Evolutionary conservation across 2,888 invertebrate species (phyloP), one percentile per base, ranked within the genome.

Genomic region (Athripsodes cinereus): DNA sequence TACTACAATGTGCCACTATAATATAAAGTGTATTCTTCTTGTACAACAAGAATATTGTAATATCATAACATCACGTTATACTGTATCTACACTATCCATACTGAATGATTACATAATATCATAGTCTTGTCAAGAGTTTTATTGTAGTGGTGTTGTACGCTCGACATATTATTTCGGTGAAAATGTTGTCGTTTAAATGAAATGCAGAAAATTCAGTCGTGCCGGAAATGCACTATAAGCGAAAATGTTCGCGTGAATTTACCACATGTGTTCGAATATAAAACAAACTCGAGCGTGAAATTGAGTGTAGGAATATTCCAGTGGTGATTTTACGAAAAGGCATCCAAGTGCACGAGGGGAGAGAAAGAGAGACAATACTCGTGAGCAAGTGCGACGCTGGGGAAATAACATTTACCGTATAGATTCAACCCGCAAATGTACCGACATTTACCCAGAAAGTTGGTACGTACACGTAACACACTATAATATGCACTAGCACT

Each of bases 251-350:
- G 34, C 20, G 3, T n/a, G 19, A 52, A 52, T 52, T 52, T 34
- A 52, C 21, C 34, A 34, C 52, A 35, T 35, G 52, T 35, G 34
- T 34, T 3, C 35, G 35, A 20, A 18, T 18, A 20, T 6, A 35
- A 40, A 26, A 48, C 48, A 48, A 47, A 54, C 31, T 47, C 54
- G 34, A 54, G 21, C 54, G 48, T 54, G 54, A 54, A 54, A 54
- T 48, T 48, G 54, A 31, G 31, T 26, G 26, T 48, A 34, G 20
- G 54, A 19, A 1, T 31, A 54, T 52, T 52, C 44, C 13, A 18
- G 13, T 5, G 18, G 16, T 44, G 44, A 44, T 44, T 44, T 26
- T 18, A 44, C 16, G 6, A 44, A 44, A 13, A 13, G 44, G 44
- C 44, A 44, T 13, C 44, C 44, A 18, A 44, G 16, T 16, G 13